Base-by-base conservation (phyloP, 2,888 invertebrate species). In the Leptinotarsa haldemani region DNA sequence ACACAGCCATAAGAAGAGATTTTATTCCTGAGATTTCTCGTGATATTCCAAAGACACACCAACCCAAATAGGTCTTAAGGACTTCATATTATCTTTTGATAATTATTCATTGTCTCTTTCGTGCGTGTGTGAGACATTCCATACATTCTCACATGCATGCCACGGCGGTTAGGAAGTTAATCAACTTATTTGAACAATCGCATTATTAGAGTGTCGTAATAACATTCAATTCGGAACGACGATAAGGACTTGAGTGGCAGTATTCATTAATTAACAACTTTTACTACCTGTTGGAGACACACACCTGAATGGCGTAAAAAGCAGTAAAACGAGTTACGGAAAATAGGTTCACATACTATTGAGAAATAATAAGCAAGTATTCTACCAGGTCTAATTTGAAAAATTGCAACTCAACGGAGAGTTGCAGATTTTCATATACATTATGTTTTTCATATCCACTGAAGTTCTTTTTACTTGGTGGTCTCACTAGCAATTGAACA, bases 91-190 rank as follows among this genome's bases (percentile, higher is more conserved):
- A 40, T 30, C n/a, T 61, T 40, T 18, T n/a, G 30, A 61, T n/a
- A 30, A 61, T 61, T 61, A 40, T n/a, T 61, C 61, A n/a, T 16
- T 40, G 25, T 66, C n/a, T 22, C 50, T 50, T 25, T 53, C 53
- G 67, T 30, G 30, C 52, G 67, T 53, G 53, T 67, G 50, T 67
- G 53, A 67, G 67, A 53, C 25, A 67, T 67, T 67, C 67, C 67
- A 67, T 30, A 18, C 67, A 65, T 30, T 47, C 65, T 48, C 65
- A 50, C 50, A 46, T 50, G 22, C 25, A 50, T 65, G 48, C 50
- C 20, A 20, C 30, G 30, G 9, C n/a, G 61, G 25, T 40, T 40
- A 40, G 7, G 30, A 61, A 61, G 30, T 61, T 61, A 40, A 61
- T 61, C 61, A 61, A 61, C 65, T 48, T n/a, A 50, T 22, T 52